Percentiles rank a stretch among this genome's conserved stretches.
These are phyloP conservation scores for Melieria omissa DNA, from an alignment of 2,888 invertebrate species.

Conservation along the genomic window DNA sequence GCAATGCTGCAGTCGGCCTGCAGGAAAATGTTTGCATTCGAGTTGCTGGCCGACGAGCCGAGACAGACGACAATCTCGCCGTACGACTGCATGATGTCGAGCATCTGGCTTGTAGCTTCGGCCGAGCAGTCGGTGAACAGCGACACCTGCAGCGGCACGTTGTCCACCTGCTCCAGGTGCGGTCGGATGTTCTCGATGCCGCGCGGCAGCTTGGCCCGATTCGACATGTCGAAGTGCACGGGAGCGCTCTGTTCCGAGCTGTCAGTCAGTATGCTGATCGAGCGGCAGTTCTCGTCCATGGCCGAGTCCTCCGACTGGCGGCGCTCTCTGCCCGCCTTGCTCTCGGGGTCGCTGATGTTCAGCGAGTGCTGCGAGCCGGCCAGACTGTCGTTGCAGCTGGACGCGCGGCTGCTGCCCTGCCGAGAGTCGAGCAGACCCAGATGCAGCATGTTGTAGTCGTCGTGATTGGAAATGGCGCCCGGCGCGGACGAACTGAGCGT, in stretches of 20 bases:
- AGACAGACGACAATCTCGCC: constrained; percentile 95
- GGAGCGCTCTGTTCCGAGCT: constrained; percentile 92
- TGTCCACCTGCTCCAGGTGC: constrained; percentile 94
- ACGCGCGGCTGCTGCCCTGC: constrained; percentile 24
- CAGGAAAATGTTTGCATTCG: constrained; percentile 92
- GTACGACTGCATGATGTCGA: constrained; percentile 93
- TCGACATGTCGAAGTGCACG: constrained; percentile 92
- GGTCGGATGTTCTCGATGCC: constrained; percentile 97
- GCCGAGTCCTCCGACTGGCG: constrained; percentile 71
- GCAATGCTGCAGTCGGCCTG: constrained; percentile 93
- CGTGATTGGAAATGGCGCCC: constrained; percentile 75
- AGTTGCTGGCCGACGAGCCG: constrained; percentile 87
- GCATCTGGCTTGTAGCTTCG: constrained; percentile 90
- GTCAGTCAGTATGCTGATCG: constrained; percentile 86
- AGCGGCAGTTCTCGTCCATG: constrained; percentile 77
- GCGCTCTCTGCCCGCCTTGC: constrained; percentile 49
- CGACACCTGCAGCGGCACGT: constrained; percentile 96
- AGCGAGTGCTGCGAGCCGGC: constrained; percentile 49
- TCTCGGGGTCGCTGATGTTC: constrained; percentile 37
- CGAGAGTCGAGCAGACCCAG: constrained; percentile 33
- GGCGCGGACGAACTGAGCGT: constrained; percentile 87
- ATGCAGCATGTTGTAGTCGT: constrained; percentile 57
- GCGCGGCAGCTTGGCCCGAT: constrained; percentile 92
- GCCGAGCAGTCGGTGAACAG: constrained; percentile 97
- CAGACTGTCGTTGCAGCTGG: constrained; percentile 45